Conservation (phyloP, 2,797 vertebrate species). For the Ficedula albicollis region DNA sequence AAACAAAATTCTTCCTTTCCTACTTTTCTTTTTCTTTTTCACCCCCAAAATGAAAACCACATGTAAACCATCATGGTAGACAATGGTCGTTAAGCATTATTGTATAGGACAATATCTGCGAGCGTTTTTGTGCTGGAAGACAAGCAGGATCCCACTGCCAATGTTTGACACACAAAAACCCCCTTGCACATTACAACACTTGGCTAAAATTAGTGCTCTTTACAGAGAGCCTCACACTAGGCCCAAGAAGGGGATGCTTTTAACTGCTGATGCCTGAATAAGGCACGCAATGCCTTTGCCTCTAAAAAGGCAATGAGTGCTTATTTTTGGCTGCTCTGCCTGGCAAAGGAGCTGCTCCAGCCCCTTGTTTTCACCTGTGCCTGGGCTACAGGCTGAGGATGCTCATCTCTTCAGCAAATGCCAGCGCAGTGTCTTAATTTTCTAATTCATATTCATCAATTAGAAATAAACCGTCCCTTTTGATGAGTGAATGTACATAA, state of each 20-base stretch:
- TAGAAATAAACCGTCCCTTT: conserved; percentile 68
- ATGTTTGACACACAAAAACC: conserved; percentile 35
- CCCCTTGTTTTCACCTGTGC: conserved; percentile 39
- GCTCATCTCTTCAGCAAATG: background rate
- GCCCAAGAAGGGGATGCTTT: conserved; percentile 32
- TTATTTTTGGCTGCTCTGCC: background rate
- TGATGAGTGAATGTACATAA: conserved; percentile 76
- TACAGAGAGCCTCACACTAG: background rate
- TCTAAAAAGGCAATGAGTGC: background rate
- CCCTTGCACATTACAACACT: conserved; percentile 8
- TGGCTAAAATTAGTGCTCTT: conserved; percentile 47
- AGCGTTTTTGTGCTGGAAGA: conserved; percentile 29
- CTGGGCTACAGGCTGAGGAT: background rate
- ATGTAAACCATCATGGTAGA: conserved; percentile 36
- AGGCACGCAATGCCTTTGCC: background rate
- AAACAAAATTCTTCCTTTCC: background rate
- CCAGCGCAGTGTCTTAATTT: conserved; percentile 63
- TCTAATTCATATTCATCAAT: conserved; percentile 77
- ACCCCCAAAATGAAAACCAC: background rate
- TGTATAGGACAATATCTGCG: conserved; percentile 37
- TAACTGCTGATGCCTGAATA: conserved; percentile 5
- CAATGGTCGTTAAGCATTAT: conserved; percentile 27
- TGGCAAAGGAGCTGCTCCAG: background rate
- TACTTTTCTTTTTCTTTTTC: background rate
- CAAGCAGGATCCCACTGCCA: conserved; percentile 43